These are phyloP conservation scores for Thunnus albacares DNA, from an alignment of 2,797 vertebrate genomes.

Conservation along the genomic window DNA sequence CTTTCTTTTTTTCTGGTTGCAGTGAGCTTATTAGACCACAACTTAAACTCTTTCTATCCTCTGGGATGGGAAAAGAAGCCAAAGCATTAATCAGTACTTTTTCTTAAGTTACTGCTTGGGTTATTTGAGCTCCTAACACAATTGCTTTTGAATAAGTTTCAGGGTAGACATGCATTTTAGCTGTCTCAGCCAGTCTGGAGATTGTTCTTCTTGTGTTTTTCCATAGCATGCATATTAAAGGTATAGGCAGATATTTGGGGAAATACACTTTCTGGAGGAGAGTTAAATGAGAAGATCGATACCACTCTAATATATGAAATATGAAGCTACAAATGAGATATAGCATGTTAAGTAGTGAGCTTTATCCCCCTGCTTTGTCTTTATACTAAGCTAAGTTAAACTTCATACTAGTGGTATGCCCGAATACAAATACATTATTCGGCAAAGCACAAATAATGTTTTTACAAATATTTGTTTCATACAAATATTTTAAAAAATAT, in stretches of 20 bases:
- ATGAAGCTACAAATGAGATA: not conserved
- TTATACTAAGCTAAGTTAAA: not conserved
- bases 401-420: not conserved
- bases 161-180: no score
- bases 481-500: no score
- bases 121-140: constrained; percentile 12
- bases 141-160: not conserved
- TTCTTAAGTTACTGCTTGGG: not conserved
- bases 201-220: not conserved
- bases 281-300: no score
- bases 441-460: no score
- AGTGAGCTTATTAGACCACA: constrained; percentile 11
- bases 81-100: constrained; percentile 17
- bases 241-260: not conserved
- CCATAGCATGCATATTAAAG: not conserved
- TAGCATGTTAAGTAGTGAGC: not conserved
- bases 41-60: not conserved
- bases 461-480: no score
- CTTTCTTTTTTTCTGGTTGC: not conserved
- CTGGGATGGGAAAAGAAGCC: not conserved
- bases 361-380: not conserved
- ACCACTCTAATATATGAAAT: no score
- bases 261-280: not conserved
- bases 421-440: no score
- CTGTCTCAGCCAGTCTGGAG: not conserved